These are phyloP conservation scores for Vesta saturnalis DNA, from an alignment of 2,888 invertebrate genomes.

Conservation along the genomic window DNA sequence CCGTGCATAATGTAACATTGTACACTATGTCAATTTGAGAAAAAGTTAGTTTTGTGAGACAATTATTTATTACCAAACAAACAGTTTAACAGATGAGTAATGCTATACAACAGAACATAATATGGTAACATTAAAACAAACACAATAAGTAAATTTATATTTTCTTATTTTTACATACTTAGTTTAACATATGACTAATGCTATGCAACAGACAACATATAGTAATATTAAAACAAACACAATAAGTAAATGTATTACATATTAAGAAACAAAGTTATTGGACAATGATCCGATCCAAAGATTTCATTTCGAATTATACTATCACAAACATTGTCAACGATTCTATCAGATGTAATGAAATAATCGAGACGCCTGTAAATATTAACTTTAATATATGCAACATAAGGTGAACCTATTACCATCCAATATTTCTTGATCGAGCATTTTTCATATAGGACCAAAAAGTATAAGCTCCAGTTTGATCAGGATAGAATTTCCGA, in stretches of 20 bases:
- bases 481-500: constrained; percentile 86
- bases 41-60: too few relatives aligned
- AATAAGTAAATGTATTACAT: constrained; percentile 53
- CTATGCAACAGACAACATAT: too few relatives aligned
- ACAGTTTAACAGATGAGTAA: too few relatives aligned
- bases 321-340: constrained; percentile 83
- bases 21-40: too few relatives aligned
- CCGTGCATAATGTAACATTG: too few relatives aligned
- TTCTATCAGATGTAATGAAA: constrained; percentile 86
- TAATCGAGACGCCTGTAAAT: constrained; percentile 92
- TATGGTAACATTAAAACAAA: too few relatives aligned
- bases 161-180: too few relatives aligned
- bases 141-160: too few relatives aligned
- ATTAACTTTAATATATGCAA: constrained; percentile 36
- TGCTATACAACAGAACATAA: too few relatives aligned
- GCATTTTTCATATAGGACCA: constrained; percentile 95
- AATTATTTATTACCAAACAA: too few relatives aligned
- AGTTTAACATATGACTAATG: too few relatives aligned
- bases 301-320: constrained; percentile 83
- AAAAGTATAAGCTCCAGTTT: constrained; percentile 86
- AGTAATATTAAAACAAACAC: too few relatives aligned
- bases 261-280: constrained; percentile 81
- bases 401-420: constrained; percentile 67
- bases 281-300: constrained; percentile 97
- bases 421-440: constrained; percentile 91